Conservation (phyloP, 2,888 invertebrate genomes). For the Sarcophaga subvicina region DNA sequence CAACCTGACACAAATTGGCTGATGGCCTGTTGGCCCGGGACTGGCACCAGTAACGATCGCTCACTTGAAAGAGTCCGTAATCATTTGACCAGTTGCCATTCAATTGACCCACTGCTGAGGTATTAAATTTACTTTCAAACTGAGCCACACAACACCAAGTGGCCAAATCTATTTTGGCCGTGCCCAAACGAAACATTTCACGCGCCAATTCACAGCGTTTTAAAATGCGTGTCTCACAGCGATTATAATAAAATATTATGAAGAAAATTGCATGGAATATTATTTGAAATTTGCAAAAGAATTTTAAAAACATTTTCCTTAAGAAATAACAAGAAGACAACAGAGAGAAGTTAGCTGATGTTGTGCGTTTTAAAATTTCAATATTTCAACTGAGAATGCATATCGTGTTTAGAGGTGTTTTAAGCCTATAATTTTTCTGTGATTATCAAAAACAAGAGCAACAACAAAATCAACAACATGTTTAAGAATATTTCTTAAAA, state of each 20-base stretch:
- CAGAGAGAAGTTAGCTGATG: background rate
- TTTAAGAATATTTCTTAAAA: conserved; percentile 26
- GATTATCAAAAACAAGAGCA: background rate
- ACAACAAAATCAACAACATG: conserved; percentile 28
- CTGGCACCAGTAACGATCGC: conserved; percentile 77
- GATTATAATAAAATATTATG: background rate
- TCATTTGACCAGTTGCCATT: conserved; percentile 82
- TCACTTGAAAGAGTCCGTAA: conserved; percentile 76
- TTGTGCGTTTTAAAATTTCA: conserved; percentile 26
- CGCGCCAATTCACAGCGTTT: conserved; percentile 74
- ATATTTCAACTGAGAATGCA: conserved; percentile 53
- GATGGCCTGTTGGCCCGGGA: conserved; percentile 68
- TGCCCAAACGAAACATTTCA: conserved; percentile 73
- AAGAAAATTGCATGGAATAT: conserved; percentile 1
- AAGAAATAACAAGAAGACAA: too few species aligned
- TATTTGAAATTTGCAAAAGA: conserved; percentile 9
- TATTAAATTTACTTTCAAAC: conserved; percentile 82
- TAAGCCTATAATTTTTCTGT: conserved; percentile 43
- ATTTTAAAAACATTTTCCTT: conserved; percentile 38
- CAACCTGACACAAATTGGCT: conserved; percentile 73
- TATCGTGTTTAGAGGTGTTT: conserved; percentile 19
- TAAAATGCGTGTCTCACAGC: conserved; percentile 54
- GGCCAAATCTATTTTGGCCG: conserved; percentile 71
- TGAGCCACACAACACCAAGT: conserved; percentile 82
- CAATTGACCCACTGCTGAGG: conserved; percentile 79